Evolutionary conservation across 2,113 vertebrate species (phyloP), one percentile per base, ranked within the genome.

Genomic region (Saguinus imperator): DNA sequence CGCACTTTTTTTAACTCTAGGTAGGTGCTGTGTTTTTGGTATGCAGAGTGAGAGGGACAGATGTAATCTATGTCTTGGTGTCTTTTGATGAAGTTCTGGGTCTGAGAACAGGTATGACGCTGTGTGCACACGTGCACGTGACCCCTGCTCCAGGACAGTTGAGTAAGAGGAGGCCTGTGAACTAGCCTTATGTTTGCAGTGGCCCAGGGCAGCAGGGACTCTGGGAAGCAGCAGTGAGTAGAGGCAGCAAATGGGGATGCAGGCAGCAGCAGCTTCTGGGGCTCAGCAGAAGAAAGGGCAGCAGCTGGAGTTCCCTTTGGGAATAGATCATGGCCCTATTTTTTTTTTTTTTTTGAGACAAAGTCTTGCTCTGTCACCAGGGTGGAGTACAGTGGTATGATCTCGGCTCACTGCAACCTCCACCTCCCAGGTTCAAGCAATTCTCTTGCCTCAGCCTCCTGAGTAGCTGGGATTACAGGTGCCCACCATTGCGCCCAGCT

Each of bases 221-320:
- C 12, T 27, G n/a, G 86, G 45, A 35, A 57, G 89, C 29, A 64
- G 27, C 32, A 55, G 23, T 6, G 8, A 48, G 86, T 1, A 1
- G 11, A 3, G 35, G 72, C n/a, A 4, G 52, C 17, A 18, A 25
- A 23, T 0, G 20, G 37, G 35, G 27, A 21, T 0, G 11, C 4
- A 1, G 20, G 29, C 76, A 25, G 80, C 40, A 29, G 8, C 16
- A 1, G 25, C n/a, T 12, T n/a, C 58, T 23, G 11, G 6, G 27
- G 16, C 21, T 64, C 32, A 11, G 27, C 0, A 0, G 64, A 58
- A 58, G 40, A 29, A 29, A 50, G 77, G 76, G 32, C 23, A 9
- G 77, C 35, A 7, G 50, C 58, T 12, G 13, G 29, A 29, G 45
- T 25, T 20, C 2, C 29, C 17, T 70, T 13, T 20, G n/a, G 57